Evolutionary conservation across 1,140 invertebrate genomes (phyloP).

Genomic region (Drosophila watanabei): DNA sequence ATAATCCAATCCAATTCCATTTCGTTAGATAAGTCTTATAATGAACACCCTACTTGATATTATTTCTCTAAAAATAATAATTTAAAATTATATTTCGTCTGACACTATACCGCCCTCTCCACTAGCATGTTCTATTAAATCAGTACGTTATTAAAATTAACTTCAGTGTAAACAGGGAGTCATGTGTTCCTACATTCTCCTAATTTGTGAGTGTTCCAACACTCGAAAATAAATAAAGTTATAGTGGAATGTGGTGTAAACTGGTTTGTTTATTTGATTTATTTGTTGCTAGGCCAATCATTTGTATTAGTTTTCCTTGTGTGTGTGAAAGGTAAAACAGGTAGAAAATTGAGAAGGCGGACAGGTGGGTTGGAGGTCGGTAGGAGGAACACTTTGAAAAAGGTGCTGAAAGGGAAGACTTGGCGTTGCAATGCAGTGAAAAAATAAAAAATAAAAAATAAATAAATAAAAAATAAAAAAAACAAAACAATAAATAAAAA

Average conservation of each 20-base stretch:
- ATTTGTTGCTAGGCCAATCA: slow-evolving; percentile 30
- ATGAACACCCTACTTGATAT: background rate
- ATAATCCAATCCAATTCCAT: too few relatives aligned
- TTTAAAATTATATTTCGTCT: background rate
- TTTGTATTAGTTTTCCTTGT: slow-evolving; percentile 1
- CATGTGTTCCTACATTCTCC: slow-evolving; percentile 8
- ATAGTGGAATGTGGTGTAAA: slow-evolving; percentile 59
- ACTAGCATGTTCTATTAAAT: slow-evolving; percentile 24
- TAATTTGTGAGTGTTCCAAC: slow-evolving; percentile 14
- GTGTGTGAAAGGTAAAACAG: slow-evolving; percentile 59
- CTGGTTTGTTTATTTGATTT: slow-evolving; percentile 55
- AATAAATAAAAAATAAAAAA: too few relatives aligned
- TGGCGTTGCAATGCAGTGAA: slow-evolving; percentile 9
- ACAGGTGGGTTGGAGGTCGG: slow-evolving; percentile 11
- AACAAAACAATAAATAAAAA: slow-evolving; percentile 9
- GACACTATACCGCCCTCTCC: background rate
- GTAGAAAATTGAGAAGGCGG: slow-evolving; percentile 37
- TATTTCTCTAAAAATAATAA: background rate
- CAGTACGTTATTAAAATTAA: slow-evolving; percentile 28
- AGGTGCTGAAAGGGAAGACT: slow-evolving; percentile 71
- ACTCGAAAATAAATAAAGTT: slow-evolving; percentile 29
- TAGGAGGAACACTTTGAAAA: slow-evolving; percentile 7
- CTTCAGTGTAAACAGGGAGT: slow-evolving; percentile 6
- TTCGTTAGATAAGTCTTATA: too few relatives aligned
- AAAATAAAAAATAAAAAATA: slow-evolving; percentile 31